Evolutionary conservation across 2,797 vertebrate genomes (phyloP), one percentile per base, ranked within the genome.

Genomic region (Eulemur rubriventer): DNA sequence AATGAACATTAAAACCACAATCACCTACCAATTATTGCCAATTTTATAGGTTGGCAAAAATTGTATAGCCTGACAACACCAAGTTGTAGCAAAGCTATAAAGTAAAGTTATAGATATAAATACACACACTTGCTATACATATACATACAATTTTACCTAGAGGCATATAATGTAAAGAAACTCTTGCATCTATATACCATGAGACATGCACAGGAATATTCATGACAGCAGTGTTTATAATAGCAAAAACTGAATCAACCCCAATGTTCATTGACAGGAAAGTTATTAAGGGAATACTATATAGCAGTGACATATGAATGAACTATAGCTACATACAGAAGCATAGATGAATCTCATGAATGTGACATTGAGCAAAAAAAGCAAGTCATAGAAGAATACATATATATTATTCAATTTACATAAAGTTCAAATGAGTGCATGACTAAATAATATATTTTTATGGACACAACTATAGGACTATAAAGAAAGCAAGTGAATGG

Each of bases 61-160:
- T 69, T 57, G 70, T 90, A 57, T 70, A 85, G 48, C 30, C 59
- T 94, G 30, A 89, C 12, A 93, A 82, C 80, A 80, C 35, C 38
- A 89, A 69, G 30, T 90, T 95, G 83, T 79, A 94, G 46, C 33
- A 76, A 94, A 73, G 67, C 79, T 75, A 41, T 95, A 16, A 94
- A 59, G 38, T 87, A 96, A 80, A 46, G 12, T 3, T 78, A n/a
- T 76, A n/a, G 33, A 20, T 16, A 63, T 33, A 76, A 16, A 76
- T 14, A 52, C 4, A 30, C 0, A 59, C 10, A 59, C 57, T 26
- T 28, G 24, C 24, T 84, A 38, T 41, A 63, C 6, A 86, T 76
- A 81, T 2, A 26, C 46, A 65, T 26, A 43, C 16, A 65, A 30
- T 28, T 80, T 89, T 69, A 28, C 43, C 52, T 65, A 52, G 18